A percentile compares a stretch with the other conserved stretches of the same genome.
Conservation (phyloP, 2,113 vertebrate species). For the Turnix velox region DNA sequence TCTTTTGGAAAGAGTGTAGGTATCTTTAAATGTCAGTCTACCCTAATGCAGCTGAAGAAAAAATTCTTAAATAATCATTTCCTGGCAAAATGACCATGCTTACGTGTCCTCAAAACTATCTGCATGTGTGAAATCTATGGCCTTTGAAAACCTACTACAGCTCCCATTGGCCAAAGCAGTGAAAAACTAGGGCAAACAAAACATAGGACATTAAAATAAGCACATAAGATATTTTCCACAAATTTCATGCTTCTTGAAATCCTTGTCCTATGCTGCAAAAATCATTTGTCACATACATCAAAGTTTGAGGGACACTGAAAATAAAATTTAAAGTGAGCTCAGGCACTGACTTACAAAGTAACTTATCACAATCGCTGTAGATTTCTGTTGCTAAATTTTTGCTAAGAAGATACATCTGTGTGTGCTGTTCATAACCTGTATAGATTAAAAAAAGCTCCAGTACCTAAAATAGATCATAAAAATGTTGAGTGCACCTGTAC, state of each 20-base stretch:
- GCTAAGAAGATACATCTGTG: background rate
- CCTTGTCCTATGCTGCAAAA: background rate
- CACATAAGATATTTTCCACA: background rate
- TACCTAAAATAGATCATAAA: background rate
- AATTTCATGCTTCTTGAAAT: background rate
- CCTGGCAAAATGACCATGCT: background rate
- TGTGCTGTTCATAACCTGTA: background rate
- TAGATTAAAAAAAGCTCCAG: background rate
- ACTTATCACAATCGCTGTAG: background rate
- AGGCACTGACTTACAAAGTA: background rate
- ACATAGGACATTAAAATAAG: background rate
- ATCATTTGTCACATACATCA: background rate
- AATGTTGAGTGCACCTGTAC: background rate
- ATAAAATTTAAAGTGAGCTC: background rate
- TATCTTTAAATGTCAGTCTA: background rate
- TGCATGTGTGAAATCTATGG: background rate
- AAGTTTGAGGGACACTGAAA: background rate
- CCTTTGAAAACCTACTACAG: background rate
- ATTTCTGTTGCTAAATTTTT: background rate
- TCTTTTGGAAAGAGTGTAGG: background rate
- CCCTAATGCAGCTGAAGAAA: background rate
- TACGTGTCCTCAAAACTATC: background rate
- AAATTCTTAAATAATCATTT: constrained; percentile 21
- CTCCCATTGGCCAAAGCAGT: background rate
- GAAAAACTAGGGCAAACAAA: background rate